Conservation (phyloP, 2,797 vertebrate species). For the Aldrovandia affinis region DNA sequence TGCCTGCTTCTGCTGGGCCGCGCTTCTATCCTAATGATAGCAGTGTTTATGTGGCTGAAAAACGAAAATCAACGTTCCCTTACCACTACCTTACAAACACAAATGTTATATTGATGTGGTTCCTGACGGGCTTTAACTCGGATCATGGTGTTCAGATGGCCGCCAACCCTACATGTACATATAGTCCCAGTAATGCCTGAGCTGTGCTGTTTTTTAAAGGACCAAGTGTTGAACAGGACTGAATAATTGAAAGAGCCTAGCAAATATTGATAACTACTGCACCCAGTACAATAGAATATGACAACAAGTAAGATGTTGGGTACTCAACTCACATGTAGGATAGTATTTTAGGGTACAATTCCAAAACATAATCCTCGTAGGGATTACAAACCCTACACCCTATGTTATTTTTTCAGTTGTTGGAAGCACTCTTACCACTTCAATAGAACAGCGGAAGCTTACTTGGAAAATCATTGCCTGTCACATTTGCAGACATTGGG, state of each 20-base stretch:
- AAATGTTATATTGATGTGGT: not conserved
- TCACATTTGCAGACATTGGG: slow-evolving; percentile 59
- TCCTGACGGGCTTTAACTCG: too few relatives aligned
- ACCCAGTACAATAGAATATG: not conserved
- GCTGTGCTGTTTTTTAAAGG: not conserved
- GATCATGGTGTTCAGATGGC: not conserved
- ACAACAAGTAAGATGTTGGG: not conserved
- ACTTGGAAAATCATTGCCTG: slow-evolving; percentile 1
- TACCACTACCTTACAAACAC: not conserved
- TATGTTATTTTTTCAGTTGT: not conserved
- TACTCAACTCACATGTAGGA: not conserved
- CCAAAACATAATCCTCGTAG: not conserved
- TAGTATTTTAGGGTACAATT: not conserved
- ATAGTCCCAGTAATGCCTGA: not conserved
- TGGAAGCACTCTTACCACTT: not conserved
- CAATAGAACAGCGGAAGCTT: not conserved
- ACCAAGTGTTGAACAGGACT: not conserved
- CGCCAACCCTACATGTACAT: not conserved
- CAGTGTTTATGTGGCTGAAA: not conserved
- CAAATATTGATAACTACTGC: not conserved
- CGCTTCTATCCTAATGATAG: not conserved
- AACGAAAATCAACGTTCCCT: not conserved
- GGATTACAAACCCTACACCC: not conserved
- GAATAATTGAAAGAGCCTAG: not conserved
- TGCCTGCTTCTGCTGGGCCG: not conserved